Conservation (phyloP, 2,113 vertebrate genomes). For the Triplophysa rosa region DNA sequence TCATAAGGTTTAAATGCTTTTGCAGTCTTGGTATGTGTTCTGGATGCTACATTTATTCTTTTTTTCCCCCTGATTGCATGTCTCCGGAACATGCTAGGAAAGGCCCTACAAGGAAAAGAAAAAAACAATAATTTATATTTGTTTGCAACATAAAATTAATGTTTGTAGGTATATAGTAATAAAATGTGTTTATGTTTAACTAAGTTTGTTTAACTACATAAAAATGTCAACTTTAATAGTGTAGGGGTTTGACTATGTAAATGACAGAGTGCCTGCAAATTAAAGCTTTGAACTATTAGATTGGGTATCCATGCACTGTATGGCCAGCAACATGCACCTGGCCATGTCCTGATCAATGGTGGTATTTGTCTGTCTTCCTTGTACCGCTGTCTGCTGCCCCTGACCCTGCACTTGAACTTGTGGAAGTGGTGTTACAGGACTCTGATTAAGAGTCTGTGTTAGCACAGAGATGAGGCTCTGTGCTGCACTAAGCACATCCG, state of each 20-base stretch:
- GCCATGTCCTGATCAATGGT: conserved; percentile 8
- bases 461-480: conserved; percentile 15
- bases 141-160: neutral
- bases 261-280: conserved; percentile 4
- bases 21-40: neutral
- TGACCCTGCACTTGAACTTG: neutral
- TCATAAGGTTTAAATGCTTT: conserved; percentile 3
- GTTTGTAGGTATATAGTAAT: neutral
- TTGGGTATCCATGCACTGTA: neutral
- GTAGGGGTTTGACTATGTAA: neutral
- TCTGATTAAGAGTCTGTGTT: conserved; percentile 21
- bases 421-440: neutral
- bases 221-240: neutral
- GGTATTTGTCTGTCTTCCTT: neutral
- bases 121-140: neutral
- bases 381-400: conserved; percentile 4
- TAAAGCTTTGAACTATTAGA: neutral
- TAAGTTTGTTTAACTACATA: neutral
- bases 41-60: neutral
- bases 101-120: neutral
- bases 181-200: too few relatives aligned
- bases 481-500: conserved; percentile 6
- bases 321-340: conserved; percentile 23
- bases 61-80: neutral
- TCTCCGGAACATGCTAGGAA: neutral